A percentile compares a stretch with the other conserved stretches of the same genome.
Conservation (phyloP, 2,113 vertebrate genomes). For the Poecilia latipinna region DNA sequence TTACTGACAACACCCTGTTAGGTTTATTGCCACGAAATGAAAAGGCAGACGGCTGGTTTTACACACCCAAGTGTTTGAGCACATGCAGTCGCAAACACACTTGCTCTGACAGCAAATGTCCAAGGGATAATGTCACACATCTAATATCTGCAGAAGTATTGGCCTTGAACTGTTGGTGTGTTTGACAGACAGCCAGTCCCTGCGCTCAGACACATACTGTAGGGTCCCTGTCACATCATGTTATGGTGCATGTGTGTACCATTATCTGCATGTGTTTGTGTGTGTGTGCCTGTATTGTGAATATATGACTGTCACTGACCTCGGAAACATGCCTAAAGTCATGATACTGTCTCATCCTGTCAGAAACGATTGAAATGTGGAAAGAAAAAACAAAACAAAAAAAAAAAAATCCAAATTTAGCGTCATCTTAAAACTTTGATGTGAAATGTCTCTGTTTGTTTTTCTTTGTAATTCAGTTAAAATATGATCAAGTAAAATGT, state of each 20-base stretch:
- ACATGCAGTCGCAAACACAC: slow-evolving; percentile 22
- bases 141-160: slow-evolving; percentile 49
- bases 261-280: slow-evolving; percentile 8
- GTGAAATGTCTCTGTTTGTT: not conserved
- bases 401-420: not conserved
- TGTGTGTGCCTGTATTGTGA: slow-evolving; percentile 27
- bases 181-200: slow-evolving; percentile 69
- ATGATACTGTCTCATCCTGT: slow-evolving; percentile 50
- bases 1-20: slow-evolving; percentile 61
- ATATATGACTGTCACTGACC: slow-evolving; percentile 39
- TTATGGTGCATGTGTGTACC: slow-evolving; percentile 55
- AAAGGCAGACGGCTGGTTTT: slow-evolving; percentile 49
- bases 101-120: slow-evolving; percentile 45
- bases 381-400: not conserved
- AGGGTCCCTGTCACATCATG: slow-evolving; percentile 77
- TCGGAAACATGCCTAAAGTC: slow-evolving; percentile 33
- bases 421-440: not conserved
- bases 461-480: not conserved
- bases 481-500: no score
- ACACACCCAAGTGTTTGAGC: slow-evolving; percentile 22
- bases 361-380: slow-evolving; percentile 8
- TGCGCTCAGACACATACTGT: slow-evolving; percentile 75
- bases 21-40: slow-evolving; percentile 52
- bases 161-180: slow-evolving; percentile 54
- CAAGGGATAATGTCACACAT: slow-evolving; percentile 67